Conservation (phyloP, 2,113 vertebrate species). For the Hystrix cristata region DNA sequence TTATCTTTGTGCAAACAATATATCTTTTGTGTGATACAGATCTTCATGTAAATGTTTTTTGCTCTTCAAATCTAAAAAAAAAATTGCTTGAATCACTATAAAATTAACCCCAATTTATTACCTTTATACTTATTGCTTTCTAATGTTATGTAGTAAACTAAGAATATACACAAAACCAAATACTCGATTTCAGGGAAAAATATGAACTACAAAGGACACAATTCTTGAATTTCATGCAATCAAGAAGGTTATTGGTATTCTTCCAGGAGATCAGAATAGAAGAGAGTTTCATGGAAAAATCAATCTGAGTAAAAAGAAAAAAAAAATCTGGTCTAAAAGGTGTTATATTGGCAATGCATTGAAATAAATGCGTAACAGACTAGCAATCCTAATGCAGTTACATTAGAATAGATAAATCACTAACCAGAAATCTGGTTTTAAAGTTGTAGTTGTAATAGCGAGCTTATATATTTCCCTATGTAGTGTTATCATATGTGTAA, state of each 20-base stretch:
- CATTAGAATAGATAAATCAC: background rate
- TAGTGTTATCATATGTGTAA: background rate
- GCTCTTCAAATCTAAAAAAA: background rate
- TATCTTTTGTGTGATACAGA: background rate
- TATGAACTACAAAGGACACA: background rate
- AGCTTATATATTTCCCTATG: too few species aligned
- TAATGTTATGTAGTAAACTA: background rate
- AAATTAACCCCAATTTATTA: background rate
- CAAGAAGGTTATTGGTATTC: background rate
- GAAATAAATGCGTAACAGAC: background rate
- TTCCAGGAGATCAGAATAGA: background rate
- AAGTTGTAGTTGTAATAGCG: background rate
- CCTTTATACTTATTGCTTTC: background rate
- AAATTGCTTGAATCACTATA: background rate
- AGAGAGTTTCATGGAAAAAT: background rate
- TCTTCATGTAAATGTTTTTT: background rate
- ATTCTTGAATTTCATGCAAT: background rate
- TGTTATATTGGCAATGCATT: background rate
- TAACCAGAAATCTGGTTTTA: background rate
- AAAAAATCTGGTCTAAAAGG: constrained; percentile 12
- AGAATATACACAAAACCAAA: background rate
- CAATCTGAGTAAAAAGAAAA: constrained; percentile 8
- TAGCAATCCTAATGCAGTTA: background rate
- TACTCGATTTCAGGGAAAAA: background rate
- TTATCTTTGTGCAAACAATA: background rate